These are phyloP conservation scores for Tetranychus truncatus DNA, from an alignment of 2,888 invertebrate genomes.

Conservation along the genomic window DNA sequence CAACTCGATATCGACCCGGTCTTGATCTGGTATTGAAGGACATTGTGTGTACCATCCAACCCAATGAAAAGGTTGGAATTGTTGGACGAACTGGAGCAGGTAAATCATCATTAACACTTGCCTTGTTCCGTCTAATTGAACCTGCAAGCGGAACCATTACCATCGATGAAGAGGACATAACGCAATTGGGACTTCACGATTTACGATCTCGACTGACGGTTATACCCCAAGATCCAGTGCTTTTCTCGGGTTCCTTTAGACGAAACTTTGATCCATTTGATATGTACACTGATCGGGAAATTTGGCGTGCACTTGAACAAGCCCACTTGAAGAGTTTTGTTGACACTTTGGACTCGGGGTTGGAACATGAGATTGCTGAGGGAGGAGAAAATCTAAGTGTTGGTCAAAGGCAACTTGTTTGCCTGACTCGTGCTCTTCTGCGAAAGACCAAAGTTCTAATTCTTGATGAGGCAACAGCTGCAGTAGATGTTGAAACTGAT, in stretches of 20 bases:
- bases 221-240: conserved; percentile 47
- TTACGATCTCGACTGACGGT: conserved; percentile 35
- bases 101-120: conserved; percentile 35
- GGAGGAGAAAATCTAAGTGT: conserved; percentile 69
- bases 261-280: conserved; percentile 75
- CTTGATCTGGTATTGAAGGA: conserved; percentile 66
- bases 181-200: conserved; percentile 43
- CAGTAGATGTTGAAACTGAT: conserved; percentile 35
- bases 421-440: conserved; percentile 68
- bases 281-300: conserved; percentile 50
- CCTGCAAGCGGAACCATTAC: conserved; percentile 32
- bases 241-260: conserved; percentile 61
- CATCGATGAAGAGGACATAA: conserved; percentile 36
- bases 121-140: conserved; percentile 36
- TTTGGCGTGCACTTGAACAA: conserved; percentile 68
- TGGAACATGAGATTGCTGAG: conserved; percentile 51
- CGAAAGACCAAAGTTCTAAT: conserved; percentile 56
- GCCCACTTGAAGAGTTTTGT: conserved; percentile 53
- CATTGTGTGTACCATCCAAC: conserved; percentile 53
- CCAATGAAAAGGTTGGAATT: conserved; percentile 52
- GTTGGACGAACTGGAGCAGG: conserved; percentile 34
- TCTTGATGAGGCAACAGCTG: conserved; percentile 13
- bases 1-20: conserved; percentile 68
- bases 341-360: conserved; percentile 43
- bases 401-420: conserved; percentile 73